phyloP scores from a whole-genome alignment of 2,888 invertebrate species.

The Drosophila subquinaria region DNA sequence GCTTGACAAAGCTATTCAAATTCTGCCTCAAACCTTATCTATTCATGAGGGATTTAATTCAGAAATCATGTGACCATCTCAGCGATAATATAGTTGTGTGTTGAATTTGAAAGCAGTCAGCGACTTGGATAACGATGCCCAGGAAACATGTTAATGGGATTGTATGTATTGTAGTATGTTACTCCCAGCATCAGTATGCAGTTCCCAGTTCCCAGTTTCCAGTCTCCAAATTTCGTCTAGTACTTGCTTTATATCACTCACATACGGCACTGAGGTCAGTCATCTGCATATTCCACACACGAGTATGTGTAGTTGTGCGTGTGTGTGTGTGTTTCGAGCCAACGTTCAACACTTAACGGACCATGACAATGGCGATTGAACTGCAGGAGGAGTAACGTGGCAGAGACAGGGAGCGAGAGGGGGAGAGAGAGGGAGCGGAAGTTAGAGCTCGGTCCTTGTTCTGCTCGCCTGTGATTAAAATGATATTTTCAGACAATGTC shows the following conservation, averaged over 20 bases:
- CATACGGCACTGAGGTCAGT: background rate
- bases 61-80: background rate
- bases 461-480: conserved; percentile 71
- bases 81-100: background rate
- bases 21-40: background rate
- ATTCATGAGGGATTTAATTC: background rate
- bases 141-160: conserved; percentile 6
- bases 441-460: conserved; percentile 19
- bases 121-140: conserved; percentile 4
- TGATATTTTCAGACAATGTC: conserved; percentile 82
- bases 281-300: conserved; percentile 27
- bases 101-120: conserved; percentile 3
- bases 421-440: background rate
- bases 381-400: background rate
- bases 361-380: conserved; percentile 18
- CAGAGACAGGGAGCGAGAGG: background rate
- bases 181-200: no score
- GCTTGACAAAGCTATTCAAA: background rate
- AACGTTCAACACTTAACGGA: conserved; percentile 2
- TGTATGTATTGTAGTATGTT: background rate
- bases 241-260: conserved; percentile 15
- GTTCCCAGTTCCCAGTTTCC: background rate
- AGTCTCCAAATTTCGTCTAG: background rate
- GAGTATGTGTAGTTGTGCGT: background rate
- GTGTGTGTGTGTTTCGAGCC: conserved; percentile 23